phyloP scores from a whole-genome alignment of 2,113 vertebrate species.

The Pleuronectes platessa region DNA sequence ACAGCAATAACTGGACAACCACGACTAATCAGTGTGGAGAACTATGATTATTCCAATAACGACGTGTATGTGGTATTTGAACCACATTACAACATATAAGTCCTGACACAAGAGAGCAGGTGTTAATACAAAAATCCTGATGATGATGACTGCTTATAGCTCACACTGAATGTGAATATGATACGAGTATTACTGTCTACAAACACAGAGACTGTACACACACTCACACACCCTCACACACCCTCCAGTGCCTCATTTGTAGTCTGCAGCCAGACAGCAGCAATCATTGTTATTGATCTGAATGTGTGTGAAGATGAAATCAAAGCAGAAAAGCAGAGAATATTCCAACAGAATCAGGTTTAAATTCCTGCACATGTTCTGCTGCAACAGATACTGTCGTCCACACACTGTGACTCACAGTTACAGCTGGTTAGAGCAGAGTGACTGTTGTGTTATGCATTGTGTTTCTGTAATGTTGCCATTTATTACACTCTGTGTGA shows the following conservation, averaged over 20 bases:
- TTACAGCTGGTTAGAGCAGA: slow-evolving; percentile 3
- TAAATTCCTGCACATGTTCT: slow-evolving; percentile 27
- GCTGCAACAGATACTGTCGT: background rate
- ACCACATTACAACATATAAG: background rate
- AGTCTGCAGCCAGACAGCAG: slow-evolving; percentile 60
- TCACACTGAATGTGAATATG: slow-evolving; percentile 28
- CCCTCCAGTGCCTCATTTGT: slow-evolving; percentile 40
- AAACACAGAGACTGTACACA: background rate
- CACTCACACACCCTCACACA: slow-evolving; percentile 10
- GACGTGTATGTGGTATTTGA: background rate
- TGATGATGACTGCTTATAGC: slow-evolving; percentile 15
- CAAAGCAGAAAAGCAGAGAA: slow-evolving; percentile 37
- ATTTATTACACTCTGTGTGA: slow-evolving; percentile 1
- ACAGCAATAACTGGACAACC: background rate
- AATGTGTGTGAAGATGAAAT: slow-evolving; percentile 65
- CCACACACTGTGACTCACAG: slow-evolving; percentile 10
- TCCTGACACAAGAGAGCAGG: background rate
- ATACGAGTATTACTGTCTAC: slow-evolving; percentile 28
- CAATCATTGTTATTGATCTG: slow-evolving; percentile 71
- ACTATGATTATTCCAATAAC: background rate
- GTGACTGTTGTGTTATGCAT: slow-evolving; percentile 1
- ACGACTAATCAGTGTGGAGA: background rate
- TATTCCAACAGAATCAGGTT: slow-evolving; percentile 25
- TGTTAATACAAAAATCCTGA: slow-evolving; percentile 1
- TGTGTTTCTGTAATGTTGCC: background rate